Evolutionary conservation across 2,113 vertebrate species (phyloP).

Genomic region (Chamaea fasciata): DNA sequence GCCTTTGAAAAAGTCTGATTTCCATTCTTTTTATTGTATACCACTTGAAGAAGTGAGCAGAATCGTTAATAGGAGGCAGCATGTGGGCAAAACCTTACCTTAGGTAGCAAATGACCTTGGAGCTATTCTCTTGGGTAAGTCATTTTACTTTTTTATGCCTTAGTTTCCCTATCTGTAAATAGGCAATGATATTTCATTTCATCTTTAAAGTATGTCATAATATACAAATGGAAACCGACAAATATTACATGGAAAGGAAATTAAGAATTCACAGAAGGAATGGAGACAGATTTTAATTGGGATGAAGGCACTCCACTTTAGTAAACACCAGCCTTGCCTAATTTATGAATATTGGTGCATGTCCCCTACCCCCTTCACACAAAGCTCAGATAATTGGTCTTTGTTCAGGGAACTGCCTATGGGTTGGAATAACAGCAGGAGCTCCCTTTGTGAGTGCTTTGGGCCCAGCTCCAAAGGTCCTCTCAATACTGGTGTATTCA

Average conservation of each 20-base stretch:
- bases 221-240: not conserved
- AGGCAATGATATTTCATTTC: not conserved
- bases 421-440: constrained; percentile 63
- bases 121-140: constrained; percentile 12
- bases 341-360: constrained; percentile 65
- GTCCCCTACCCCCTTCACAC: constrained; percentile 52
- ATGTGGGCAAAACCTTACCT: constrained; percentile 39
- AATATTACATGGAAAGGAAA: constrained; percentile 59
- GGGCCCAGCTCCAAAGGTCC: constrained; percentile 62
- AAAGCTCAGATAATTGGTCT: constrained; percentile 65
- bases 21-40: constrained; percentile 67
- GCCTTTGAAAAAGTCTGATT: constrained; percentile 54
- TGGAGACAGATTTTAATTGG: constrained; percentile 57
- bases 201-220: constrained; percentile 16
- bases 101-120: constrained; percentile 41
- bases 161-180: not conserved
- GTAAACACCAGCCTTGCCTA: constrained; percentile 50
- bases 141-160: not conserved
- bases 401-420: constrained; percentile 54
- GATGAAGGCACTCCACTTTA: constrained; percentile 31
- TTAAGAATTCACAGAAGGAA: constrained; percentile 55
- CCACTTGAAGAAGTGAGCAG: constrained; percentile 52
- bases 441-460: constrained; percentile 62
- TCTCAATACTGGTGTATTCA: constrained; percentile 53
- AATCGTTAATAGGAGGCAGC: constrained; percentile 49